These are phyloP conservation scores for Lucilia cuprina DNA, from an alignment of 1,140 invertebrate genomes.

Conservation along the genomic window DNA sequence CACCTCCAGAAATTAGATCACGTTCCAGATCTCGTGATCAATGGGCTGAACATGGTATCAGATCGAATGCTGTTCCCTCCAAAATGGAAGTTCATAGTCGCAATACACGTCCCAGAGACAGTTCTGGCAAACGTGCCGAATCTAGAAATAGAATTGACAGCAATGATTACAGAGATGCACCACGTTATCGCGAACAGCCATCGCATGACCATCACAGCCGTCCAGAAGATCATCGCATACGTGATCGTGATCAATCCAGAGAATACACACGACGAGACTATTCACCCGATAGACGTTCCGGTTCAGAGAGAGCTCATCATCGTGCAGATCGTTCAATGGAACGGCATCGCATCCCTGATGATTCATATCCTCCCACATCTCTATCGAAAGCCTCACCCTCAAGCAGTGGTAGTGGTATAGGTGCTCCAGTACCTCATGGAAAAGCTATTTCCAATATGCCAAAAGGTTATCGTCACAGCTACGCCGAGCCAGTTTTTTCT, in stretches of 20 bases:
- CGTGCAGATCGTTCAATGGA: not conserved
- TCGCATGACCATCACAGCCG: constrained; percentile 20
- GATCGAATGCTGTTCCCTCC: not conserved
- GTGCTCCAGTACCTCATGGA: constrained; percentile 29
- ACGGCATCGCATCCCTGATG: constrained; percentile 29
- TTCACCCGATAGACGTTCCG: constrained; percentile 37
- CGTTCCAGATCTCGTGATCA: constrained; percentile 52
- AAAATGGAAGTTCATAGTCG: not conserved
- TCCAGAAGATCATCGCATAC: constrained; percentile 31
- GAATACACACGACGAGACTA: constrained; percentile 41
- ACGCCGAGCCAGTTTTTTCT: constrained; percentile 63
- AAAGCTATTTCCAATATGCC: constrained; percentile 52
- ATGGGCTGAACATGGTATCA: constrained; percentile 47
- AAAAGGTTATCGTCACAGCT: constrained; percentile 66
- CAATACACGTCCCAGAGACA: constrained; percentile 8
- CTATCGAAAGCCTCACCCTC: constrained; percentile 45
- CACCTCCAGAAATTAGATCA: constrained; percentile 45
- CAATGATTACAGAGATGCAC: constrained; percentile 37
- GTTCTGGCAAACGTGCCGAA: constrained; percentile 21
- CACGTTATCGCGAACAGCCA: constrained; percentile 41
- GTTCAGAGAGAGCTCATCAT: constrained; percentile 35
- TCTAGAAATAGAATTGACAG: constrained; percentile 41
- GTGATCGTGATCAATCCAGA: constrained; percentile 46
- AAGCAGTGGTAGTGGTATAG: constrained; percentile 34
- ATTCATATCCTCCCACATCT: not conserved